These are phyloP conservation scores for Phyto melanocephala DNA, from an alignment of 2,888 invertebrate species.

Conservation along the genomic window DNA sequence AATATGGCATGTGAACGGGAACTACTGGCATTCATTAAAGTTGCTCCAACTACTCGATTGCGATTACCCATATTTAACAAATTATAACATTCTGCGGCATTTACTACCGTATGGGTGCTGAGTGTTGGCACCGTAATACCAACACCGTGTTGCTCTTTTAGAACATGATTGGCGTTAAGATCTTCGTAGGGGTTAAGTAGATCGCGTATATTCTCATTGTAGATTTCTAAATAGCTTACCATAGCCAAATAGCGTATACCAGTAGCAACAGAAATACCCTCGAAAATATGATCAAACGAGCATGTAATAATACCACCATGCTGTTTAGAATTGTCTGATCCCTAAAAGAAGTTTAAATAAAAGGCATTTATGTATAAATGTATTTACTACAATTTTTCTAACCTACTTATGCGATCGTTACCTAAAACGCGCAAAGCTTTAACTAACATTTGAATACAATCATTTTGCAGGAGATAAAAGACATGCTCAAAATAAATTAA, in stretches of 20 bases:
- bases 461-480: too few species aligned
- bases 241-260: slow-evolving; percentile 83
- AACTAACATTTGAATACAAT: too few species aligned
- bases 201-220: slow-evolving; percentile 96
- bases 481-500: too few species aligned
- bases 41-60: slow-evolving; percentile 90
- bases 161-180: slow-evolving; percentile 71
- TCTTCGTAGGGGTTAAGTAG: slow-evolving; percentile 85
- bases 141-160: slow-evolving; percentile 81
- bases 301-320: slow-evolving; percentile 84
- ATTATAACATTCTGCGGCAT: slow-evolving; percentile 87
- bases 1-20: slow-evolving; percentile 94
- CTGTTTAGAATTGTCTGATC: slow-evolving; percentile 50
- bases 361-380: too few species aligned
- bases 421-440: too few species aligned
- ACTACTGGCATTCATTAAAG: slow-evolving; percentile 92
- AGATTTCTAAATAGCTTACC: slow-evolving; percentile 90
- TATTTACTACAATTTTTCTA: too few species aligned
- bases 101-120: slow-evolving; percentile 87
- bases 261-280: slow-evolving; percentile 87
- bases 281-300: slow-evolving; percentile 93
- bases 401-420: too few species aligned
- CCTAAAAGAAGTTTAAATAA: slow-evolving; percentile 39
- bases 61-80: slow-evolving; percentile 88
- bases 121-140: slow-evolving; percentile 82